These are phyloP conservation scores for Oopsacas minuta DNA, from an alignment of 37 sponge, comb jelly and placozoan species.

Conservation along the genomic window DNA sequence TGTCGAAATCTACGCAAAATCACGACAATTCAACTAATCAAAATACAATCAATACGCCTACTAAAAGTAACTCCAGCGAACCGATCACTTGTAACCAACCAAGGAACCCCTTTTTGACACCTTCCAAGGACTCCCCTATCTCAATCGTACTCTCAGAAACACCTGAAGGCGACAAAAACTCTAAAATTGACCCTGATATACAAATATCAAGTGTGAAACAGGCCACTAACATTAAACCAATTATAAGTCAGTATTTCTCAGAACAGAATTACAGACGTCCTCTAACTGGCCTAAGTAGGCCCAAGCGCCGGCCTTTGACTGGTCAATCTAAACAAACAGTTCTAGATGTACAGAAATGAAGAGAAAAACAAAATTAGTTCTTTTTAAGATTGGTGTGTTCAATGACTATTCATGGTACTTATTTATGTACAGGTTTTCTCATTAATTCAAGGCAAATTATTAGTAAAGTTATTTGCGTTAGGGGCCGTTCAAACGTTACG, in stretches of 20 bases:
- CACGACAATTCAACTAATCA: not conserved
- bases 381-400: no score
- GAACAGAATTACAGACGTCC: not conserved
- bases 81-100: not conserved
- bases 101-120: not conserved
- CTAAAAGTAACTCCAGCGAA: not conserved
- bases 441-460: no score
- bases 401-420: no score
- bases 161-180: not conserved
- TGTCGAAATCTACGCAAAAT: not conserved
- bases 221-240: not conserved
- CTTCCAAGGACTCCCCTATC: not conserved
- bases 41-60: not conserved
- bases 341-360: no score
- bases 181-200: not conserved
- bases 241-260: not conserved
- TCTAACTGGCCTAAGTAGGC: not conserved
- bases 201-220: not conserved
- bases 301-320: slow-evolving; percentile 5
- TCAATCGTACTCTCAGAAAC: not conserved
- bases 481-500: no score
- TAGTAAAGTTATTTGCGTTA: no score
- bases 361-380: no score
- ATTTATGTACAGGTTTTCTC: no score
- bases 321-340: not conserved